Evolutionary conservation across 2,797 vertebrate species (phyloP).

Genomic region (Phoebastria nigripes): DNA sequence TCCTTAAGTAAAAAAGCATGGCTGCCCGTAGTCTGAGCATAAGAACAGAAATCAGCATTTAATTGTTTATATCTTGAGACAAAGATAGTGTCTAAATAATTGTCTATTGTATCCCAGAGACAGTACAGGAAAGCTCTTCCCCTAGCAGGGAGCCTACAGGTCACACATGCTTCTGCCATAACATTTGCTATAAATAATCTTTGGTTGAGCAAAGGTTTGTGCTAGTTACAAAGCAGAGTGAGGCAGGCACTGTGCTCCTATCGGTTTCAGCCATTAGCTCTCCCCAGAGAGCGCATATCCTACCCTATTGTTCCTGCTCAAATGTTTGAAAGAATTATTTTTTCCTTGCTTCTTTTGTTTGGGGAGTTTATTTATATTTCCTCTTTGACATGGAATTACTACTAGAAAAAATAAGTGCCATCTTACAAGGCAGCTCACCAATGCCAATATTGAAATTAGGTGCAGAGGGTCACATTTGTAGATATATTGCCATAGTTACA

Average conservation of each 20-base stretch:
- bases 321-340: slow-evolving; percentile 69
- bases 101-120: slow-evolving; percentile 59
- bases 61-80: slow-evolving; percentile 39
- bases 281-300: slow-evolving; percentile 56
- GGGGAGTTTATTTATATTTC: slow-evolving; percentile 57
- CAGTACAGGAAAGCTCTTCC: slow-evolving; percentile 59
- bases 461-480: not conserved
- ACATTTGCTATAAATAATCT: slow-evolving; percentile 50
- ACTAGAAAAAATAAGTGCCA: not conserved
- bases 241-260: not conserved
- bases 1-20: not conserved
- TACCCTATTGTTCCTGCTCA: slow-evolving; percentile 66
- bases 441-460: not conserved
- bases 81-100: slow-evolving; percentile 59
- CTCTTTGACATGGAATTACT: slow-evolving; percentile 48
- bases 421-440: not conserved
- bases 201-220: not conserved
- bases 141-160: not conserved
- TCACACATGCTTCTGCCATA: slow-evolving; percentile 63
- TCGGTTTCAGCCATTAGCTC: slow-evolving; percentile 17
- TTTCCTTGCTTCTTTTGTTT: slow-evolving; percentile 66
- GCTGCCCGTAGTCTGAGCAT: not conserved
- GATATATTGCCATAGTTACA: not conserved
- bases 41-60: not conserved
- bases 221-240: not conserved